Evolutionary conservation across 2,113 vertebrate genomes (phyloP).

Genomic region (Trematocara macrostoma): DNA sequence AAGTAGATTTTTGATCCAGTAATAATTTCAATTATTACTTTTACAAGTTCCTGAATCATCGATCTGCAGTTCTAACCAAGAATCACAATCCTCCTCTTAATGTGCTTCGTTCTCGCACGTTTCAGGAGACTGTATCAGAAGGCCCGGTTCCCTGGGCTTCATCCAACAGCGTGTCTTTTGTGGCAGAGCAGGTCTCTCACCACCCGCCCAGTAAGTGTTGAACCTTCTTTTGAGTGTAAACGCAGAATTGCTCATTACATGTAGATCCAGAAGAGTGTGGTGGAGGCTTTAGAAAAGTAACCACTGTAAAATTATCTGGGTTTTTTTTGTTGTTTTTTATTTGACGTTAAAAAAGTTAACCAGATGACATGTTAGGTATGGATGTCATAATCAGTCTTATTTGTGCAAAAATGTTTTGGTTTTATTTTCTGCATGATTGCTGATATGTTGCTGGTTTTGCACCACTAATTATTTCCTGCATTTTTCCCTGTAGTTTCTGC

Average conservation of each 20-base stretch:
- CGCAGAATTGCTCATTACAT: not conserved
- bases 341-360: not conserved
- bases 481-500: constrained; percentile 86
- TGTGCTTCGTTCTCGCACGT: not conserved
- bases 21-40: not conserved
- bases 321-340: not conserved
- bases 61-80: not conserved
- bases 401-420: not conserved
- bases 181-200: constrained; percentile 98
- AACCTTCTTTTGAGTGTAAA: not conserved
- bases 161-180: constrained; percentile 86
- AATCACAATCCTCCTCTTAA: not conserved
- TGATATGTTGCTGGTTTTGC: not conserved
- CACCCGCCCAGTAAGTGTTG: constrained; percentile 92
- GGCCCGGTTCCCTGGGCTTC: constrained; percentile 90
- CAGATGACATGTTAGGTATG: not conserved
- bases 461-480: not conserved
- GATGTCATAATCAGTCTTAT: not conserved
- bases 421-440: not conserved
- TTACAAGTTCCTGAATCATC: not conserved
- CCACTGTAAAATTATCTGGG: fast-evolving
- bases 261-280: not conserved
- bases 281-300: not conserved
- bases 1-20: not conserved
- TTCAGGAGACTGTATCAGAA: constrained; percentile 86